These are phyloP conservation scores for Arothron firmamentum DNA, from an alignment of 2,113 vertebrate species.

Conservation along the genomic window DNA sequence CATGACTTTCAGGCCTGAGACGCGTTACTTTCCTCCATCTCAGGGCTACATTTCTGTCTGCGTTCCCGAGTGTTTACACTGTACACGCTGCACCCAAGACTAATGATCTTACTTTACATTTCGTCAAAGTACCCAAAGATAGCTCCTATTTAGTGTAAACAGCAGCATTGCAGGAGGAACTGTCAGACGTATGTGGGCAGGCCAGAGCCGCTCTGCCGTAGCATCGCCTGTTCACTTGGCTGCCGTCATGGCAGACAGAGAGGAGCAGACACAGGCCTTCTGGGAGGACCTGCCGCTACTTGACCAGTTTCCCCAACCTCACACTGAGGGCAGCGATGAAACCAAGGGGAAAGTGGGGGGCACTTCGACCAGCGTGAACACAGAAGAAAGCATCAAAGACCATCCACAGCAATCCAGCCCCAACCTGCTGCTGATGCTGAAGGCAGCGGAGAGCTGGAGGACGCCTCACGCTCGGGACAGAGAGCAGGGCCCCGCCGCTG, in stretches of 20 bases:
- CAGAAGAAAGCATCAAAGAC: conserved; percentile 3
- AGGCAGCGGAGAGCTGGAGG: conserved; percentile 50
- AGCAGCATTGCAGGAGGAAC: conserved; percentile 23
- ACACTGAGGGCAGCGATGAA: background rate
- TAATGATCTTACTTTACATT: conserved; percentile 33
- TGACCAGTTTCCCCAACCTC: conserved; percentile 21
- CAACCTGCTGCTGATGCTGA: conserved; percentile 64
- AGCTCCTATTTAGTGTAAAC: conserved; percentile 56
- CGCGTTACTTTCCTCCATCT: background rate
- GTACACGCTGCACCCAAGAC: conserved; percentile 27
- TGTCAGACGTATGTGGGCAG: conserved; percentile 24
- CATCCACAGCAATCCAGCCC: conserved; percentile 27
- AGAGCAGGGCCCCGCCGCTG: conserved; percentile 4
- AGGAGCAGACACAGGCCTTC: conserved; percentile 7
- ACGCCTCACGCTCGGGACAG: conserved; percentile 9
- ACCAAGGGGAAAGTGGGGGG: conserved; percentile 1
- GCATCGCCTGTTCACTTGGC: conserved; percentile 20
- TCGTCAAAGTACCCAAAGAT: conserved; percentile 24
- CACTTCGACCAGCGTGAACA: background rate
- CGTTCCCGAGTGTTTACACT: conserved; percentile 25
- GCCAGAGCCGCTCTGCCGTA: background rate
- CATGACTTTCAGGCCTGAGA: background rate
- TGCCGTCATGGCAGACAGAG: conserved; percentile 31
- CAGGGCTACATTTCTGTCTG: conserved; percentile 1
- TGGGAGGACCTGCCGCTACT: conserved; percentile 12